phyloP scores from a whole-genome alignment of 2,113 vertebrate genomes.

The Gila orcuttii region DNA sequence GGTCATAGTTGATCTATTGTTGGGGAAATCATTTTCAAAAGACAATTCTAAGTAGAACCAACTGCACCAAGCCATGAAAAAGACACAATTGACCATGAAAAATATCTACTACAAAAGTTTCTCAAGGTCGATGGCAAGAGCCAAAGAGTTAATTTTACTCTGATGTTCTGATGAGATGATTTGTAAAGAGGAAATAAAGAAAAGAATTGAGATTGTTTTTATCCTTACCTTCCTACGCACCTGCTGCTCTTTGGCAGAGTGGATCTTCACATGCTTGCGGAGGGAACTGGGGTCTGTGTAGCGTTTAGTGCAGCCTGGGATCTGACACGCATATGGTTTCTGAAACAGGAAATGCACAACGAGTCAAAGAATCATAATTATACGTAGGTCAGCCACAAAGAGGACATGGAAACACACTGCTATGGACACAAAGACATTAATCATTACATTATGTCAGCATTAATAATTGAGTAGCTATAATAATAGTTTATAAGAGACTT shows the following conservation, averaged over 20 bases:
- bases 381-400: not conserved
- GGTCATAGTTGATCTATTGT: slow-evolving; percentile 72
- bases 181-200: not conserved
- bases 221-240: slow-evolving; percentile 93
- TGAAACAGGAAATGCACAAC: slow-evolving; percentile 61
- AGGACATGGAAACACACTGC: slow-evolving; percentile 15
- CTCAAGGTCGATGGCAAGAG: slow-evolving; percentile 18
- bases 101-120: slow-evolving; percentile 45
- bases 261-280: slow-evolving; percentile 97
- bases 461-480: slow-evolving; percentile 1
- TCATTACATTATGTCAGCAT: slow-evolving; percentile 1
- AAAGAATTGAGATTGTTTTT: not conserved
- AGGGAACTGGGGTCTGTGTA: slow-evolving; percentile 99
- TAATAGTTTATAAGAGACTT: not conserved
- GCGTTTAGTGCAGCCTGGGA: slow-evolving; percentile 95
- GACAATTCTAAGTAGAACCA: slow-evolving; percentile 59
- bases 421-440: not conserved
- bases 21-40: slow-evolving; percentile 60
- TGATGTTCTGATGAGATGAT: slow-evolving; percentile 33
- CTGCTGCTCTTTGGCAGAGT: slow-evolving; percentile 96
- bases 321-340: slow-evolving; percentile 99
- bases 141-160: slow-evolving; percentile 3
- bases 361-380: slow-evolving; percentile 20
- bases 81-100: slow-evolving; percentile 49
- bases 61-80: slow-evolving; percentile 56